Evolutionary conservation across 1,140 invertebrate species (phyloP), one percentile per base, ranked within the genome.

Genomic region (Brachionus asplanchnoidis): DNA sequence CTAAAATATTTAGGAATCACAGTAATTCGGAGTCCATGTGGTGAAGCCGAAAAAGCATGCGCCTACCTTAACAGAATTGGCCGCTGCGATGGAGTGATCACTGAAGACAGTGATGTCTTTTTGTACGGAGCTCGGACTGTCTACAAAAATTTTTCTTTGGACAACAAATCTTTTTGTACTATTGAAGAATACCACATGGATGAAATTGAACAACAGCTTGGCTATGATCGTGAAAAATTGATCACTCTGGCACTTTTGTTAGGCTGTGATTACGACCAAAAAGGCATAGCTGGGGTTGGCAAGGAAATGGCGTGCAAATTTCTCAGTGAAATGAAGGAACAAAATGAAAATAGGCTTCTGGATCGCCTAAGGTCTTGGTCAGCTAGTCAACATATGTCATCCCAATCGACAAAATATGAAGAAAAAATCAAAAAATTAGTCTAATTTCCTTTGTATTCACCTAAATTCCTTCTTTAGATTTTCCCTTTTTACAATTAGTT

Each of bases 71-170:
- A 82, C 32, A 3, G 23, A 17, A 65, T 65, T 4, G 53, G 53
- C 4, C 50, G 53, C 11, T 82, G 79, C 1, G 92, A 94, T 90
- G 95, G 93, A 28, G 94, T 94, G 73, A 93, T 97, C 14, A 95
- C 94, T 68, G 94, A 96, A 90, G 95, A 97, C 88, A 95, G 94
- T 1, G 95, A 97, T 88, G 95, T 94, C 88, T 96, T 97, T 89
- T 92, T 95, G 3, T 97, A 97, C 88, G 95, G 95, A 12, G 95
- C 94, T 28, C 89, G 91, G 86, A 91, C 92, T 20, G 94, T 96
- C 2, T 95, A 95, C 86, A 91, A 94, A 85, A 95, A 96, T 89
- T 96, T 96, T 88, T 94, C 93, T 50, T 93, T 94, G 84, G 88
- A 89, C 73, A 85, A 86, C 28, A 89, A 88, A 87, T 88, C 88